phyloP scores from a whole-genome alignment of 2,797 vertebrate genomes.

The Leptatherina wallacei region DNA sequence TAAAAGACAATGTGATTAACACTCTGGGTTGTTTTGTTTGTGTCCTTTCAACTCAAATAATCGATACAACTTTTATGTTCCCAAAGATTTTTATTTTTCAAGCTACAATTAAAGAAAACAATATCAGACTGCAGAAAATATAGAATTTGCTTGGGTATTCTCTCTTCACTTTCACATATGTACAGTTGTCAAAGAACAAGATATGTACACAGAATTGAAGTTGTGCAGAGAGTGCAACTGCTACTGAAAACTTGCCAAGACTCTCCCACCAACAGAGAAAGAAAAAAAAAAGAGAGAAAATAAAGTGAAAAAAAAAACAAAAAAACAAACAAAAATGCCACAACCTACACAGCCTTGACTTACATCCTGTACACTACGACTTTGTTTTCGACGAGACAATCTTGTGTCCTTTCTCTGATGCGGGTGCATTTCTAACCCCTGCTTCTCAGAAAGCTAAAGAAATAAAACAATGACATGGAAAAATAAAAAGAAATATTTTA shows the following conservation, averaged over 20 bases:
- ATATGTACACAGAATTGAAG: slow-evolving; percentile 84
- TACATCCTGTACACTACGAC: slow-evolving; percentile 81
- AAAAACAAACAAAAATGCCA: slow-evolving; percentile 72
- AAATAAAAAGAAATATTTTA: slow-evolving; percentile 67
- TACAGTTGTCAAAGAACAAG: slow-evolving; percentile 85
- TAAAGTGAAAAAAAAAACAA: slow-evolving; percentile 53
- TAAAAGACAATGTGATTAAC: slow-evolving; percentile 21
- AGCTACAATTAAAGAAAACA: slow-evolving; percentile 88
- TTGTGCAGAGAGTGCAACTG: slow-evolving; percentile 74
- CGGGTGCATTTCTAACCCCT: slow-evolving; percentile 59
- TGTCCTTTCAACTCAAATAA: slow-evolving; percentile 6
- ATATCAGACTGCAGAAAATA: slow-evolving; percentile 88
- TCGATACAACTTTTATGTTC: slow-evolving; percentile 53
- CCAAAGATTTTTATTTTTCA: slow-evolving; percentile 86
- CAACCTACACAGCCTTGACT: slow-evolving; percentile 70
- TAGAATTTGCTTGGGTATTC: slow-evolving; percentile 86
- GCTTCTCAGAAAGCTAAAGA: slow-evolving; percentile 72
- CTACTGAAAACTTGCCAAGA: slow-evolving; percentile 74
- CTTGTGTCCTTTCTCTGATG: slow-evolving; percentile 63
- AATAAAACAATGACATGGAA: slow-evolving; percentile 67
- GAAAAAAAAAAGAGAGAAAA: slow-evolving; percentile 31
- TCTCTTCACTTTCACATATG: slow-evolving; percentile 87
- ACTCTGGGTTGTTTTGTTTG: accelerated
- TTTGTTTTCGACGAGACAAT: slow-evolving; percentile 79
- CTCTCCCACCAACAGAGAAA: slow-evolving; percentile 68